These are phyloP conservation scores for Dorcus parallelipipedus DNA, from an alignment of 2,888 invertebrate genomes.

Conservation along the genomic window DNA sequence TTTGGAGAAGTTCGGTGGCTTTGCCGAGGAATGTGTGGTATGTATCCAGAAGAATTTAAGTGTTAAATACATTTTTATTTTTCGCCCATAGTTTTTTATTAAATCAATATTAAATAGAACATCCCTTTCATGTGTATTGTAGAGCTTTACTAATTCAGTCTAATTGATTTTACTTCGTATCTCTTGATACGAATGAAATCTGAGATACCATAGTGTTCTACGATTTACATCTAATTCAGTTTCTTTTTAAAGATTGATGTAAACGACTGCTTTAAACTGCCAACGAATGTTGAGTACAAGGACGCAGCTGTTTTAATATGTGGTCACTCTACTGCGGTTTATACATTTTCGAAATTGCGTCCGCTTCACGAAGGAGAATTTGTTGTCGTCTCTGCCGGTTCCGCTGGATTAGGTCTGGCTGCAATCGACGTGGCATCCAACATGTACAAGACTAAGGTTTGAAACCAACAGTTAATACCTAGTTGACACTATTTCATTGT, in stretches of 20 bases:
- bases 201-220: too few relatives aligned
- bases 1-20: slow-evolving; percentile 55
- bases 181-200: not conserved
- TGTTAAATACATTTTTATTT: too few relatives aligned
- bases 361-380: slow-evolving; percentile 51
- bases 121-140: not conserved
- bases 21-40: slow-evolving; percentile 60
- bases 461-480: slow-evolving; percentile 2
- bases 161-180: not conserved
- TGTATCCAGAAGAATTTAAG: slow-evolving; percentile 7
- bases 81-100: not conserved
- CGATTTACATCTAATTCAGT: not conserved
- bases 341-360: slow-evolving; percentile 58
- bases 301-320: slow-evolving; percentile 59
- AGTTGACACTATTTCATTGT: not conserved
- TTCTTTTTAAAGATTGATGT: slow-evolving; percentile 37
- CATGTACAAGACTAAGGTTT: slow-evolving; percentile 62
- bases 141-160: not conserved
- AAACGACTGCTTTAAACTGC: slow-evolving; percentile 59
- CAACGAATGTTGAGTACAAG: slow-evolving; percentile 52
- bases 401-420: slow-evolving; percentile 62
- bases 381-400: slow-evolving; percentile 63
- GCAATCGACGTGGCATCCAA: slow-evolving; percentile 67
- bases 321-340: slow-evolving; percentile 62
- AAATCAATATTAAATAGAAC: not conserved